Evolutionary conservation across 2,888 invertebrate species (phyloP).

Genomic region (Augiades crinisus): DNA sequence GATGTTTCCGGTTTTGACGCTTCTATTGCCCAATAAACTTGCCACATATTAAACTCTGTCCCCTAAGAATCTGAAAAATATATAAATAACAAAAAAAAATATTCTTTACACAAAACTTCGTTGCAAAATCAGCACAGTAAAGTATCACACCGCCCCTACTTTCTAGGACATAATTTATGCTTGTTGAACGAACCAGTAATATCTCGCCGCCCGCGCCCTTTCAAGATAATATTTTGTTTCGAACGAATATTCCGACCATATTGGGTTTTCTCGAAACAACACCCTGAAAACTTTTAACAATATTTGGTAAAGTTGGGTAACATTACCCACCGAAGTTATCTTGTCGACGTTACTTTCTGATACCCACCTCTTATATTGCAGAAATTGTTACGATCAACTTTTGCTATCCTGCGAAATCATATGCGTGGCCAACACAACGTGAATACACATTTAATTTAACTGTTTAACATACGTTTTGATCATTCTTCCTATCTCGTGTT

Average conservation of each 20-base stretch:
- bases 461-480: neutral
- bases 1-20: too few species aligned
- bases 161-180: neutral
- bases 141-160: neutral
- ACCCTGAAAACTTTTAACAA: conserved; percentile 47
- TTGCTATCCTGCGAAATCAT: conserved; percentile 29
- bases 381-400: conserved; percentile 37
- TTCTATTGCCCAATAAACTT: too few species aligned
- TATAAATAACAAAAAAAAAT: too few species aligned
- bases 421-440: conserved; percentile 14
- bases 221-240: conserved; percentile 32
- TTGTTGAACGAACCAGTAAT: neutral
- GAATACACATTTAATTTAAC: conserved; percentile 10
- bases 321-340: conserved; percentile 40
- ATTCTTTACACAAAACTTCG: too few species aligned
- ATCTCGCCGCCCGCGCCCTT: neutral
- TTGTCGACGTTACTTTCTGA: conserved; percentile 31
- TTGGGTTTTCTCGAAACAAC: conserved; percentile 42
- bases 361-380: conserved; percentile 37
- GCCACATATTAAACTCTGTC: too few species aligned
- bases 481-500: too few species aligned
- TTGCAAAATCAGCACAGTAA: neutral
- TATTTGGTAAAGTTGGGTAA: conserved; percentile 46
- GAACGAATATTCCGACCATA: conserved; percentile 34
- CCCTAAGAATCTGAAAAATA: too few species aligned